Base-by-base conservation (phyloP, 2,888 invertebrate genomes). In the Fabriciana adippe region DNA sequence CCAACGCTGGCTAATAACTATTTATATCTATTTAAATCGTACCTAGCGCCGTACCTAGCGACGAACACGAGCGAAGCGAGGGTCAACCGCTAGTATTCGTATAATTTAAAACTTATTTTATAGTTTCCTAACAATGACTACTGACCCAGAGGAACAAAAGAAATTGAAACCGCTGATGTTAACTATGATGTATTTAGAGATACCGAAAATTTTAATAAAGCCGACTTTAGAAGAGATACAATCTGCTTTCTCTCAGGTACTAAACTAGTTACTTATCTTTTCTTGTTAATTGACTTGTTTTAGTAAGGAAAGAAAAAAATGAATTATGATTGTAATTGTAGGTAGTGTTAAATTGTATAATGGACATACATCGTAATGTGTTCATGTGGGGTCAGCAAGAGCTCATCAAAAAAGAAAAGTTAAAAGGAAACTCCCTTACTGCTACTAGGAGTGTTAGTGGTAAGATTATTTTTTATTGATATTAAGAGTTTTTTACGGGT, bases 351-450 rank as follows among this genome's bases (percentile, higher is more conserved):
- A 94, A 94, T 74, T 94, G 95, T 80, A 93, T 97, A 70, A 93
- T 97, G 77, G 95, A 95, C 75, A 94, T 95, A 6, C 94, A 96
- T 78, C 95, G 96, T 75, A 94, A 93, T 65, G 94, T 97, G 3
- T 93, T 93, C 2, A 94, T 96, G 86, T 98, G 97, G 97, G 97
- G 96, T 13, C 96, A 97, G 78, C 94, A 95, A 76, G 94, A 95
- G 0, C 80, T 84, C 73, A 79, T 92, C 45, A 87, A 85, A 64
- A 84, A 75, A 48, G 80, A 84, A 41, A 80, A 75, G 60, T 21
- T 75, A 60, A 60, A 57, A 53, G 82, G 79, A 1, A 69, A 62
- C 15, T 80, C 80, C 0, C 64, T 81, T 14, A 72, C 70, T 1
- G 63, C 74, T 2, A 75, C 79, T 14, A 77, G 79, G 26, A 86